Evolutionary conservation across 2,113 vertebrate species (phyloP).

Genomic region (Microtus richardsoni): DNA sequence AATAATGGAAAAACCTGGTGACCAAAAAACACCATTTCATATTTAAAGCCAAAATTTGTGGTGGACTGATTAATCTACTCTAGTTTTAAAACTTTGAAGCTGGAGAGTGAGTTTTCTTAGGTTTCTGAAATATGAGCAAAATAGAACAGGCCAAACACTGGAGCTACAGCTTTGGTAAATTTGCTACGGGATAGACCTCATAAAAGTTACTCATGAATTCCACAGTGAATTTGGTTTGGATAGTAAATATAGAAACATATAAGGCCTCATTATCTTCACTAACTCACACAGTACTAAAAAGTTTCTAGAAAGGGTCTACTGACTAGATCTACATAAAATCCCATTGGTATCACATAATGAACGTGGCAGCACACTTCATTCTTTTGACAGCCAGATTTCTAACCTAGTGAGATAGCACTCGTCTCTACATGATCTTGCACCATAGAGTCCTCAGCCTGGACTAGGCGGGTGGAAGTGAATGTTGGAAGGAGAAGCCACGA

Average conservation of each 20-base stretch:
- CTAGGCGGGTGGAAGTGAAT: not conserved
- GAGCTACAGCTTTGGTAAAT: not conserved
- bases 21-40: slow-evolving; percentile 56
- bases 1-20: slow-evolving; percentile 55
- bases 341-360: not conserved
- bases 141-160: slow-evolving; percentile 16
- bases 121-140: slow-evolving; percentile 68
- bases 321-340: not conserved
- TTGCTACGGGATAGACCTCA: not conserved
- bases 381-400: not conserved
- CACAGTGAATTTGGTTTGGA: not conserved
- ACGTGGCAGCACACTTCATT: not conserved
- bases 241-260: not conserved
- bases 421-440: not conserved
- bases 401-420: not conserved
- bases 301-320: not conserved
- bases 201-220: not conserved
- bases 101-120: slow-evolving; percentile 56
- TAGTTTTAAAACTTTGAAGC: slow-evolving; percentile 70
- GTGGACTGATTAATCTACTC: slow-evolving; percentile 50
- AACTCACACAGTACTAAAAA: not conserved
- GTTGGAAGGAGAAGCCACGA: not conserved
- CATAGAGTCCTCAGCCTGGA: not conserved
- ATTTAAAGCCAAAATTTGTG: slow-evolving; percentile 54
- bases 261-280: not conserved